Conservation (phyloP, 2,113 vertebrate genomes). For the Gymnogyps californianus region DNA sequence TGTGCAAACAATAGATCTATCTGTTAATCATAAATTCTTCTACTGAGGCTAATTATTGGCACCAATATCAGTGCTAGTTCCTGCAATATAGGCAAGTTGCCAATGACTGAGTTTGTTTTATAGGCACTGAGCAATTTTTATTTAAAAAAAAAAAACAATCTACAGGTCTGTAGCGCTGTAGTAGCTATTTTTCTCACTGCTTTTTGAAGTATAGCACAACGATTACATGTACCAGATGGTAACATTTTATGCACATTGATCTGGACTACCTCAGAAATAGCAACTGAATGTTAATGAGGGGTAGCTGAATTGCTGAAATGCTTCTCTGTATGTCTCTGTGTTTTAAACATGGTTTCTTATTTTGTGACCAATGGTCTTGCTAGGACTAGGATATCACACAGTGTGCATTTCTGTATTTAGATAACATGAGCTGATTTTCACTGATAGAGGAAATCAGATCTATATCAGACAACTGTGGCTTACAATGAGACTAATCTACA, state of each 20-base stretch:
- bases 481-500: not conserved
- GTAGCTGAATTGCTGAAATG: constrained; percentile 6
- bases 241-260: constrained; percentile 45
- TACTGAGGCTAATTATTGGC: not conserved
- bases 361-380: not conserved
- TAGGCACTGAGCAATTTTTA: not conserved
- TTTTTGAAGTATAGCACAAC: not conserved
- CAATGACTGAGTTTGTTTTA: not conserved
- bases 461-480: not conserved
- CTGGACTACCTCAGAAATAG: constrained; percentile 38
- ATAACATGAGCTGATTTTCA: not conserved
- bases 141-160: not conserved
- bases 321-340: not conserved
- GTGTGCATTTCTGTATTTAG: not conserved
- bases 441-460: not conserved
- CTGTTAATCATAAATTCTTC: not conserved
- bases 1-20: not conserved
- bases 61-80: not conserved
- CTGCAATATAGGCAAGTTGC: not conserved
- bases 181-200: not conserved
- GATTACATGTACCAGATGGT: constrained; percentile 41
- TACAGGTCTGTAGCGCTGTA: not conserved
- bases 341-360: constrained; percentile 5
- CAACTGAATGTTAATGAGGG: constrained; percentile 43
- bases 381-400: not conserved